phyloP scores from a whole-genome alignment of 2,888 invertebrate genomes.

The Trichacis sp. region DNA sequence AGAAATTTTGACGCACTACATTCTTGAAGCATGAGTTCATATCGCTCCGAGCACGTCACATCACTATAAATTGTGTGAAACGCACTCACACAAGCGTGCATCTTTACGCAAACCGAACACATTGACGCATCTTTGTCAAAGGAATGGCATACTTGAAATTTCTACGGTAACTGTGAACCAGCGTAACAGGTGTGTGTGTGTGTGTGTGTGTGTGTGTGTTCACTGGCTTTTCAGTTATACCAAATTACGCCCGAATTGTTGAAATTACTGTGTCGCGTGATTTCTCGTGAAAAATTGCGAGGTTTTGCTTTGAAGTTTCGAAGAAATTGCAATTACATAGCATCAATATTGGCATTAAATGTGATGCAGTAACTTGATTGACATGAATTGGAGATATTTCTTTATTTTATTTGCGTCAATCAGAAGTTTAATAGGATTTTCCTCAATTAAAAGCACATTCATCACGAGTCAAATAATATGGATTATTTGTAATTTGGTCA shows the following conservation, averaged over 20 bases:
- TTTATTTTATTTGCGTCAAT: too few relatives aligned
- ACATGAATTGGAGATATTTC: too few relatives aligned
- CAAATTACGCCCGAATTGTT: slow-evolving; percentile 13
- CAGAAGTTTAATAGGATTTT: too few relatives aligned
- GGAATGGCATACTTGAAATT: slow-evolving; percentile 47
- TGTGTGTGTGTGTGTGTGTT: not conserved
- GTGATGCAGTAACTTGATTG: too few relatives aligned
- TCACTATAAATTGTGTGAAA: not conserved
- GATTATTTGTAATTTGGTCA: too few relatives aligned
- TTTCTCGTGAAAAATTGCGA: not conserved
- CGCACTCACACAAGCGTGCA: not conserved
- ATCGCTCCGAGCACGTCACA: too few relatives aligned
- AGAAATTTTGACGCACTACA: not conserved
- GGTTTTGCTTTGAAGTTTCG: not conserved
- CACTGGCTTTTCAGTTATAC: slow-evolving; percentile 8
- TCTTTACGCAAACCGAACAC: slow-evolving; percentile 22
- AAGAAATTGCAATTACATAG: slow-evolving; percentile 25
- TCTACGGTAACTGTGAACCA: slow-evolving; percentile 49
- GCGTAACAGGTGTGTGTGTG: slow-evolving; percentile 33
- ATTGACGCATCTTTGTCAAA: slow-evolving; percentile 50
- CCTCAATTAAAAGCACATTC: too few relatives aligned
- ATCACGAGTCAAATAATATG: too few relatives aligned
- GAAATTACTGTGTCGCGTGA: slow-evolving; percentile 5
- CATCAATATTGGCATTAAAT: too few relatives aligned
- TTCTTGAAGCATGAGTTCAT: not conserved